phyloP scores from a whole-genome alignment of 2,888 invertebrate species.

The Eubasilissa splendida region DNA sequence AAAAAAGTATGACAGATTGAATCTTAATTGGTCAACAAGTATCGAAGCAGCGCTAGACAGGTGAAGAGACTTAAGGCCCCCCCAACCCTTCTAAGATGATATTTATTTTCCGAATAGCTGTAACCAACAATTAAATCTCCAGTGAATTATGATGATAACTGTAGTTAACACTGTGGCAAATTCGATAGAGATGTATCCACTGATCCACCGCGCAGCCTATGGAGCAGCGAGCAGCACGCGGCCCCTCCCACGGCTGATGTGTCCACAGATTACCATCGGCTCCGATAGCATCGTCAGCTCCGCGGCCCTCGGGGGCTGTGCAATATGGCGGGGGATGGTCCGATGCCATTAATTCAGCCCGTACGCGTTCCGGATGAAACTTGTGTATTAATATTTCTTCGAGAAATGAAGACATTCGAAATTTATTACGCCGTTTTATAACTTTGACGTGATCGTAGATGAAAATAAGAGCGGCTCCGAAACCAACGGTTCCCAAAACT shows the following conservation, averaged over 20 bases:
- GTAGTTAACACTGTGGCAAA: background rate
- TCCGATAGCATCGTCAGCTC: constrained; percentile 44
- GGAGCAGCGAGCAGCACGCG: constrained; percentile 2
- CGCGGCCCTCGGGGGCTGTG: constrained; percentile 9
- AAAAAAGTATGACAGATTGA: too few species aligned
- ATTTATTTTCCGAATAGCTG: too few species aligned
- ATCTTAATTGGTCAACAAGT: too few species aligned
- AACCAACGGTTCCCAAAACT: too few species aligned
- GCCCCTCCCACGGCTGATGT: constrained; percentile 44
- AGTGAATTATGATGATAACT: too few species aligned
- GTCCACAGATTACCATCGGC: constrained; percentile 50
- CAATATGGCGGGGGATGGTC: constrained; percentile 24
- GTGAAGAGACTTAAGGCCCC: too few species aligned
- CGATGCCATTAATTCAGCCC: constrained; percentile 23
- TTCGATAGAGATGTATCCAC: background rate
- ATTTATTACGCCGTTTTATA: constrained; percentile 9
- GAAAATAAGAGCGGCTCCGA: too few species aligned
- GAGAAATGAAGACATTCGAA: constrained; percentile 19
- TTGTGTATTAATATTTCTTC: constrained; percentile 3
- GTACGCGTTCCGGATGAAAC: constrained; percentile 1
- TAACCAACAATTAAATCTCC: too few species aligned
- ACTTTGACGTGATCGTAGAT: too few species aligned
- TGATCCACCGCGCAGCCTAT: background rate
- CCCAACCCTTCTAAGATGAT: too few species aligned
- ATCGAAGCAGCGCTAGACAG: too few species aligned